Percentiles rank a stretch among this genome's conserved stretches.
Evolutionary conservation across 64 coral and sea anemone genomes (phyloP).

Genomic region (Actinia tenebrosa): DNA sequence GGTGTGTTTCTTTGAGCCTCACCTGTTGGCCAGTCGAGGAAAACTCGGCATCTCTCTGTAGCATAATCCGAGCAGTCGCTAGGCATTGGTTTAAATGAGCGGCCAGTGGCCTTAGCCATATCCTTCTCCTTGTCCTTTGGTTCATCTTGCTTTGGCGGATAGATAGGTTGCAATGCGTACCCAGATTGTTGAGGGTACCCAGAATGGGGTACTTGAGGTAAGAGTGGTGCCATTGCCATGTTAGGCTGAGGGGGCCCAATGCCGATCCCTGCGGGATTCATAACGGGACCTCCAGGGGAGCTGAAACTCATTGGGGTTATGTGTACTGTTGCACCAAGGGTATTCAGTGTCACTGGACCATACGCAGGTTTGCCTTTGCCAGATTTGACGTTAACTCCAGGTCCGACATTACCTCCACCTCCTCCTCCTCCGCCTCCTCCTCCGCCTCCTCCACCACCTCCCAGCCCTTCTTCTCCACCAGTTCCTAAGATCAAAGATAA

Average conservation of each 20-base stretch:
- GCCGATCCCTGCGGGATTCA: conserved; percentile 23
- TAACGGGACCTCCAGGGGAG: conserved; percentile 41
- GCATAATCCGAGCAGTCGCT: conserved; percentile 60
- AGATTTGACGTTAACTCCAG: not conserved
- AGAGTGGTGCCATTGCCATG: conserved; percentile 14
- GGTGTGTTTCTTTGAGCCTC: not conserved
- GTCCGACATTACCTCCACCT: not conserved
- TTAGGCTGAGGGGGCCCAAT: conserved; percentile 33
- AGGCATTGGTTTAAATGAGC: conserved; percentile 58
- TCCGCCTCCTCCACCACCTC: not conserved
- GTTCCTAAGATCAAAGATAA: too few species aligned
- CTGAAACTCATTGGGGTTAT: conserved; percentile 69
- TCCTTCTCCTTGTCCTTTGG: not conserved
- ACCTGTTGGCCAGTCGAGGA: conserved; percentile 91
- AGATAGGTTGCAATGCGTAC: not conserved
- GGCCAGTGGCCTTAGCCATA: not conserved
- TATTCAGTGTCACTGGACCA: conserved; percentile 38
- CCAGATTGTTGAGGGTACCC: not conserved
- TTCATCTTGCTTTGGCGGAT: conserved; percentile 11
- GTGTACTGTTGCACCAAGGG: conserved; percentile 59
- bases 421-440: not conserved
- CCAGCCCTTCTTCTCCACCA: not conserved
- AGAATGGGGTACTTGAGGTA: conserved; percentile 35
- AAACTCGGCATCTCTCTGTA: conserved; percentile 59
- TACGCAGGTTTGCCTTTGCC: not conserved